A percentile compares a stretch with the other conserved stretches of the same genome.
Conservation (phyloP, 2,888 invertebrate genomes). For the Poecilobothrus nobilitatus region DNA sequence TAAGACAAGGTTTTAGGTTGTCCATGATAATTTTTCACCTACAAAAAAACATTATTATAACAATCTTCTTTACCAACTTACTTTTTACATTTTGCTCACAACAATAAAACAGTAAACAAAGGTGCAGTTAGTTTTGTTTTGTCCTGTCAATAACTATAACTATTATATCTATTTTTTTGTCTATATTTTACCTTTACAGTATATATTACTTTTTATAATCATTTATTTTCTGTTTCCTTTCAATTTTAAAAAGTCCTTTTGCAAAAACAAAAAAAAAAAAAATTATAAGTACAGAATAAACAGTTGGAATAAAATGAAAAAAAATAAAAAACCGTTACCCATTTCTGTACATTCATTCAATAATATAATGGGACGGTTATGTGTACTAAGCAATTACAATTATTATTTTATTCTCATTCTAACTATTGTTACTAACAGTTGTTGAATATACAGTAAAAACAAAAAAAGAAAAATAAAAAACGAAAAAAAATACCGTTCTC, state of each 20-base stretch:
- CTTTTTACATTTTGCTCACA: too few species aligned
- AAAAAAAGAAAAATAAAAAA: too few species aligned
- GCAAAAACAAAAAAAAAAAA: neutral
- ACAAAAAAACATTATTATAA: too few species aligned
- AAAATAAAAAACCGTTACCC: neutral
- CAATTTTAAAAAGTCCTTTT: neutral
- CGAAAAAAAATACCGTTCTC: too few species aligned
- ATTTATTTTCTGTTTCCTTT: neutral
- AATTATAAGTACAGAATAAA: neutral
- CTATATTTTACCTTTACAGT: neutral
- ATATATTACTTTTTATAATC: neutral
- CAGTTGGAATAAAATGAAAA: neutral
- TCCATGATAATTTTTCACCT: too few species aligned
- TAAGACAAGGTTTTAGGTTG: too few species aligned
- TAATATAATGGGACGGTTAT: conserved; percentile 6
- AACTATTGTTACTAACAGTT: neutral
- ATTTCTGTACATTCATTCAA: neutral
- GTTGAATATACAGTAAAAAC: neutral
- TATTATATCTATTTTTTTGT: neutral
- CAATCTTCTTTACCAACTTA: too few species aligned
- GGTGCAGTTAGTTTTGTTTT: neutral
- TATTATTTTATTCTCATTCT: neutral
- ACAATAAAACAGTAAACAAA: neutral
- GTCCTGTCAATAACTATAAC: neutral
- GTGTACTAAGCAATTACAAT: neutral